A percentile compares a stretch with the other conserved stretches of the same genome.
Conservation (phyloP, 1,140 invertebrate genomes). For the Scaptomyza montana region DNA sequence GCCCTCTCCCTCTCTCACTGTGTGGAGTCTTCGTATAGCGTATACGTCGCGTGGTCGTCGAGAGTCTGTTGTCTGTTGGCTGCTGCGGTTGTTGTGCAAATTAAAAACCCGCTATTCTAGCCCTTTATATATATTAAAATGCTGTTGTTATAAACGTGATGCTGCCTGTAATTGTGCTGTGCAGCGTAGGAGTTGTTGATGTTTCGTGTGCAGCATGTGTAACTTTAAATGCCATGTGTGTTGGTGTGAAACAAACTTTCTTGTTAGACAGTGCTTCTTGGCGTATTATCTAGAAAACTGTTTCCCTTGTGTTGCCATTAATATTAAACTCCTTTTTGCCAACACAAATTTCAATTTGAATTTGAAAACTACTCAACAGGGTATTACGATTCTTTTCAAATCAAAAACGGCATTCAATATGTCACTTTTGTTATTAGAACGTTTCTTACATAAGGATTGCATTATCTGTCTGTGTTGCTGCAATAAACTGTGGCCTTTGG, state of each 20-base stretch:
- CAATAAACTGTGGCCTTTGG: neutral
- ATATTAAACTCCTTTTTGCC: neutral
- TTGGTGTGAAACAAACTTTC: constrained; percentile 34
- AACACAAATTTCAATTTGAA: too few relatives aligned
- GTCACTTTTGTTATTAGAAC: too few relatives aligned
- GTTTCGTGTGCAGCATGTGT: constrained; percentile 47
- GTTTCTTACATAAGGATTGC: too few relatives aligned
- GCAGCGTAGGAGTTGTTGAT: constrained; percentile 18
- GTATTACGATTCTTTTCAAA: too few relatives aligned
- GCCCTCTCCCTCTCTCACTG: neutral
- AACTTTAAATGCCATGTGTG: too few relatives aligned
- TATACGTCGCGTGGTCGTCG: constrained; percentile 40
- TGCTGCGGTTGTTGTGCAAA: constrained; percentile 40
- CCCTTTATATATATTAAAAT: constrained; percentile 68
- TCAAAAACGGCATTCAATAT: too few relatives aligned
- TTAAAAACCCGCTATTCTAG: constrained; percentile 65
- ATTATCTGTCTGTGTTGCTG: neutral
- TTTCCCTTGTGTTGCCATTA: neutral
- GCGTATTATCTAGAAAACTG: constrained; percentile 17
- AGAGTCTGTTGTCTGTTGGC: constrained; percentile 17
- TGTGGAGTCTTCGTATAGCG: constrained; percentile 38
- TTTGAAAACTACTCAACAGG: too few relatives aligned
- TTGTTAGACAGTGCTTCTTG: constrained; percentile 1
- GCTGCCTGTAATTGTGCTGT: constrained; percentile 57
- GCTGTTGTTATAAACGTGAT: constrained; percentile 66